Percentiles rank a stretch among this genome's conserved stretches.
phyloP scores from a whole-genome alignment of 2,113 vertebrate species.

The Sialia sialis region DNA sequence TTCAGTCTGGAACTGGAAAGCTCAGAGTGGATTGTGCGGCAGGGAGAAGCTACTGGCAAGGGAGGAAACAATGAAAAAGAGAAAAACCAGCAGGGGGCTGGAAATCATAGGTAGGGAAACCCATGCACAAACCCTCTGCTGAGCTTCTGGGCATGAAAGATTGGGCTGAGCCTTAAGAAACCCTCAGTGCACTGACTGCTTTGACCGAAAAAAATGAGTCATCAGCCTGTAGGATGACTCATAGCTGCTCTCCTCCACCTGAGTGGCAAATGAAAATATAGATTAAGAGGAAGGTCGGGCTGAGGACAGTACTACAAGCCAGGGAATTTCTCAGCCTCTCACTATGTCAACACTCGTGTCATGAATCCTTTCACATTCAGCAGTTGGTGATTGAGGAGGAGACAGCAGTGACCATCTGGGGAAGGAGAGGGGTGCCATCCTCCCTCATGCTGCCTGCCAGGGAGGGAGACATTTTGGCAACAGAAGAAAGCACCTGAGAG shows the following conservation, averaged over 20 bases:
- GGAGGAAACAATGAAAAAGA: not conserved
- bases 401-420: constrained; percentile 41
- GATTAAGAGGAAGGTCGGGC: constrained; percentile 56
- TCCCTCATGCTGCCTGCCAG: not conserved
- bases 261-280: constrained; percentile 9
- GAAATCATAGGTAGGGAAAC: not conserved
- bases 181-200: not conserved
- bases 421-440: not conserved
- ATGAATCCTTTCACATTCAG: constrained; percentile 53
- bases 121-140: not conserved
- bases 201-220: constrained; percentile 52
- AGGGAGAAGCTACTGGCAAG: not conserved
- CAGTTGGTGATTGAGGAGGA: constrained; percentile 40
- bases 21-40: not conserved
- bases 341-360: constrained; percentile 46
- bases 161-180: not conserved
- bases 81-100: not conserved
- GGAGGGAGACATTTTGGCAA: not conserved
- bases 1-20: not conserved
- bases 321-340: constrained; percentile 66
- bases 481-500: constrained; percentile 15
- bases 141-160: not conserved
- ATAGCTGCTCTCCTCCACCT: not conserved
- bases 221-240: constrained; percentile 50
- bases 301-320: constrained; percentile 56